A percentile compares a stretch with the other conserved stretches of the same genome.
These are phyloP conservation scores for Oryzias javanicus DNA, from an alignment of 2,113 vertebrate genomes.

Conservation along the genomic window DNA sequence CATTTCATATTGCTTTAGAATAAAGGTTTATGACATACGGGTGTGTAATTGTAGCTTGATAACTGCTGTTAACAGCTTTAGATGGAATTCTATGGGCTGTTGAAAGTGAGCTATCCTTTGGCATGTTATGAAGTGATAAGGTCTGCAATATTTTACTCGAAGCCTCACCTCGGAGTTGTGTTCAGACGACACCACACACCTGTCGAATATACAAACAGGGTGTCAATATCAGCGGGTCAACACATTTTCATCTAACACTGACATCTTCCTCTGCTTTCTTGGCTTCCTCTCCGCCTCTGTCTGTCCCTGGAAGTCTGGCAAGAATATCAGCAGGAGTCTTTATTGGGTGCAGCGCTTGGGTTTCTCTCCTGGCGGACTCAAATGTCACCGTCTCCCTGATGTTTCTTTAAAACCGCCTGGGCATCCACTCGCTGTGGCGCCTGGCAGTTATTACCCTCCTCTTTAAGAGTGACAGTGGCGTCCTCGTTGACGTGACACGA, in stretches of 20 bases:
- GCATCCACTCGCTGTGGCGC: slow-evolving; percentile 71
- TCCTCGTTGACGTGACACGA: slow-evolving; percentile 74
- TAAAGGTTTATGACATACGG: too few species aligned
- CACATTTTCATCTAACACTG: slow-evolving; percentile 74
- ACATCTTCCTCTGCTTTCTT: slow-evolving; percentile 53
- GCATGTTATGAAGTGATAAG: slow-evolving; percentile 45
- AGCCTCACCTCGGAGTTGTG: slow-evolving; percentile 53
- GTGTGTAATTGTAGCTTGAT: too few species aligned
- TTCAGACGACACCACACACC: slow-evolving; percentile 55
- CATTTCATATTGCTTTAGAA: too few species aligned
- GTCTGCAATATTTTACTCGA: slow-evolving; percentile 46
- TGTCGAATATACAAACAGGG: slow-evolving; percentile 68
- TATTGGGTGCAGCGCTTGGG: slow-evolving; percentile 71
- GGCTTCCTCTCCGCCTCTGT: slow-evolving; percentile 20
- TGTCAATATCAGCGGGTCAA: slow-evolving; percentile 75
- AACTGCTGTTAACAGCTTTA: slow-evolving; percentile 13
- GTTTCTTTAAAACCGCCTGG: slow-evolving; percentile 74
- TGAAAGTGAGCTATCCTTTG: slow-evolving; percentile 13
- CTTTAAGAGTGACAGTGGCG: slow-evolving; percentile 79
- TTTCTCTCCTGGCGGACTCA: slow-evolving; percentile 72
- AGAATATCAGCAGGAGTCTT: slow-evolving; percentile 69
- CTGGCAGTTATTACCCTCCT: slow-evolving; percentile 80
- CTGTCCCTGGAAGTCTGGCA: slow-evolving; percentile 48
- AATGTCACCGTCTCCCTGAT: slow-evolving; percentile 79
- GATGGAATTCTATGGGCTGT: slow-evolving; percentile 4